Conservation (phyloP, 1,140 invertebrate species). For the Mamestra configurata region DNA sequence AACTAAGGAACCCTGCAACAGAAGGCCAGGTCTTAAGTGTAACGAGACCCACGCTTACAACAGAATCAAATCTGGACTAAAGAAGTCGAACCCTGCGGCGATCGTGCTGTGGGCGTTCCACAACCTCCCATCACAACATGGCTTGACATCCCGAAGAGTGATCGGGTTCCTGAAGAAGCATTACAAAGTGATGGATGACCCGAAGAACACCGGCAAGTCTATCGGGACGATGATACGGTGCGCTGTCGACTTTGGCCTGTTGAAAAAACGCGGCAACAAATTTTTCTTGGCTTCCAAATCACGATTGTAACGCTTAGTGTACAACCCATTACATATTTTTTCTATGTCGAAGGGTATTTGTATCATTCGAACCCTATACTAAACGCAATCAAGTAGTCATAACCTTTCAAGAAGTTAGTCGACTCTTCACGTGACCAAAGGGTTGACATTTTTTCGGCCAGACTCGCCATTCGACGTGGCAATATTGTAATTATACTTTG, state of each 20-base stretch:
- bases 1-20: neutral
- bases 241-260: conserved; percentile 69
- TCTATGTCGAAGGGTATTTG: neutral
- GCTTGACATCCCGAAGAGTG: conserved; percentile 66
- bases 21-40: neutral
- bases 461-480: no score
- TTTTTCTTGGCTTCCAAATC: conserved; percentile 56
- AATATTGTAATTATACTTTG: no score
- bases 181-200: conserved; percentile 63
- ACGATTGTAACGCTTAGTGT: neutral
- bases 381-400: no score
- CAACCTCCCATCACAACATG: conserved; percentile 62
- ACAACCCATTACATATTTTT: conserved; percentile 47
- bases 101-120: conserved; percentile 73
- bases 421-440: no score
- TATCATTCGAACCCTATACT: no score
- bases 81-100: conserved; percentile 65
- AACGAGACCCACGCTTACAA: conserved; percentile 52
- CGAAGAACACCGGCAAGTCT: conserved; percentile 62
- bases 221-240: conserved; percentile 66
- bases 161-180: conserved; percentile 69
- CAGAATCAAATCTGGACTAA: conserved; percentile 59
- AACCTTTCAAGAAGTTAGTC: no score
- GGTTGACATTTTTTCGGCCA: no score
- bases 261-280: conserved; percentile 65